Evolutionary conservation across 2,797 vertebrate genomes (phyloP).

Genomic region (Takifugu ocellatus): DNA sequence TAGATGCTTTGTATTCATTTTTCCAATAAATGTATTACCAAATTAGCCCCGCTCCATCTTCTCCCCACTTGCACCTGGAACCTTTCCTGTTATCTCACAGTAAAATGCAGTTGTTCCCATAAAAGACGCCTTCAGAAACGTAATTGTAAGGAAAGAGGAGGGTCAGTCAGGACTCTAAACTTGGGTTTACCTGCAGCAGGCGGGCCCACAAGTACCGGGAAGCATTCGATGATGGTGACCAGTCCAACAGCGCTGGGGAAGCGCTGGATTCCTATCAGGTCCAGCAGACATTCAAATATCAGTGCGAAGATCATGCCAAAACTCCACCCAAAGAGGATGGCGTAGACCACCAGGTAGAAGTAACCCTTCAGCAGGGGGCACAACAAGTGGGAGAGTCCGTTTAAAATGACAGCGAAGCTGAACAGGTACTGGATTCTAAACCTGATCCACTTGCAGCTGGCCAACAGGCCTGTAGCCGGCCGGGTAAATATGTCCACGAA

Average conservation of each 20-base stretch:
- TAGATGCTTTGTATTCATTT: no score
- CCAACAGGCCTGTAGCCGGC: conserved; percentile 74
- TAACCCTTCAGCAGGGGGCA: conserved; percentile 76
- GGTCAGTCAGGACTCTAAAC: no score
- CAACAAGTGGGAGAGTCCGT: conserved; percentile 77
- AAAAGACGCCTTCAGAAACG: no score
- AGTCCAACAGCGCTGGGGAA: conserved; percentile 80
- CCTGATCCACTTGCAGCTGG: conserved; percentile 78
- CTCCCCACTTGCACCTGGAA: no score
- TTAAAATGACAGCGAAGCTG: conserved; percentile 78
- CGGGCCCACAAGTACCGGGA: conserved; percentile 78
- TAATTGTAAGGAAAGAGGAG: background rate
- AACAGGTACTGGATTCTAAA: conserved; percentile 81
- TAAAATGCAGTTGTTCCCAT: no score
- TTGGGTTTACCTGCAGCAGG: conserved; percentile 78
- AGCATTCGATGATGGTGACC: conserved; percentile 81
- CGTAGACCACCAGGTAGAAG: conserved; percentile 64
- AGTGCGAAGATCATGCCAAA: conserved; percentile 82
- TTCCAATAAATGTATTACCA: no score
- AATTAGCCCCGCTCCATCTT: no score
- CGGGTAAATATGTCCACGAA: conserved; percentile 81
- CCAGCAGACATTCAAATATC: conserved; percentile 84
- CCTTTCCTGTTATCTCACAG: no score
- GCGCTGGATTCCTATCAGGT: conserved; percentile 75
- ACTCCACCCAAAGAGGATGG: conserved; percentile 70